phyloP scores from a whole-genome alignment of 2,797 vertebrate genomes.

The Dendrocincla fuliginosa region DNA sequence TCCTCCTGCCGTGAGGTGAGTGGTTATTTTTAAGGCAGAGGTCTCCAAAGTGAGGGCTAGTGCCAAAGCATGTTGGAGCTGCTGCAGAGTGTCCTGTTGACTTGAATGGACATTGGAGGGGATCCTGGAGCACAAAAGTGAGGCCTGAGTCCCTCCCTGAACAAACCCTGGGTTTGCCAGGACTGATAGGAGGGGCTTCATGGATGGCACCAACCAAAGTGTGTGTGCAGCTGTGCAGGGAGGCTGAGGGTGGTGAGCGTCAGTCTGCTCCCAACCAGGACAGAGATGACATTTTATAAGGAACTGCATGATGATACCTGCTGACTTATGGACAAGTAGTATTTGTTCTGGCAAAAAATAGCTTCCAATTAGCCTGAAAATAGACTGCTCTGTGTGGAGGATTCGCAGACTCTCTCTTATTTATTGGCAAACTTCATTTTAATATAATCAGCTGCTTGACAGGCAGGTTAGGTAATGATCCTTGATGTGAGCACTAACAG shows the following conservation, averaged over 20 bases:
- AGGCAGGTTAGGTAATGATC: conserved; percentile 23
- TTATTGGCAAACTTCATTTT: conserved; percentile 38
- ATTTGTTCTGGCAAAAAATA: conserved; percentile 23
- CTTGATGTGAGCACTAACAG: background rate
- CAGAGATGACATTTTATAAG: background rate
- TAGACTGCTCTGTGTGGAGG: background rate
- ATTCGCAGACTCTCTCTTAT: background rate
- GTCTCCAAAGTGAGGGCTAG: background rate
- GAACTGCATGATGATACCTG: background rate
- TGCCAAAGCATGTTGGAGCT: background rate
- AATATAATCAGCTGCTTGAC: conserved; percentile 23
- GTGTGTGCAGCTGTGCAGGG: background rate
- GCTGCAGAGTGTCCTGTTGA: background rate
- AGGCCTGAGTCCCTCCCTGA: background rate
- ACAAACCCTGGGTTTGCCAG: background rate
- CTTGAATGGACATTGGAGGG: background rate
- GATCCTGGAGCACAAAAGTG: background rate
- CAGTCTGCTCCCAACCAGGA: background rate
- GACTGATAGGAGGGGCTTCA: background rate
- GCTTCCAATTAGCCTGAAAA: conserved; percentile 49
- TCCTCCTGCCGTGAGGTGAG: background rate
- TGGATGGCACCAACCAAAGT: background rate
- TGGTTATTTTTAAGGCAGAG: background rate
- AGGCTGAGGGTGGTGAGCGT: background rate
- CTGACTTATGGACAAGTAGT: background rate